Evolutionary conservation across 1,140 invertebrate species (phyloP), one percentile per base, ranked within the genome.

Genomic region (Drosophila navojoa): DNA sequence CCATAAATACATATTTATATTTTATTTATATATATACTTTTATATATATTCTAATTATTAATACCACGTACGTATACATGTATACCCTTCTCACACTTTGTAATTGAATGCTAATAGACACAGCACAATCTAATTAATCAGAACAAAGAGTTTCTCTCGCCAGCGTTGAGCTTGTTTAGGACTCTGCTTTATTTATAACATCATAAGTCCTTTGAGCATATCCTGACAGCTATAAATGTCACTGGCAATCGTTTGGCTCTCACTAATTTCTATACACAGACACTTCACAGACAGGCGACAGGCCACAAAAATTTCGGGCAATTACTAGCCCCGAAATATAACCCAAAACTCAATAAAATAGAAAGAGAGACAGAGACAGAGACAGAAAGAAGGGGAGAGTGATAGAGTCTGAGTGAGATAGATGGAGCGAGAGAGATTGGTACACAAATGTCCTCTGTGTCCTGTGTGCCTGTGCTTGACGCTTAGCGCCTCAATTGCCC

Each of bases 381-480:
- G 3, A 13, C 27, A 53, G 3, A 16, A 15, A 38, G 13, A 4
- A 13, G 9, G 11, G 15, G 5, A 11, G 25, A 1, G 27, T 5
- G 50, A 35, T 4, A 16, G 42, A 38, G 27, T 27, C 0, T 27
- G 42, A n/a, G 13, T 3, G 42, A 6, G 42, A 45, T 7, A 6
- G n/a, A 9, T 15, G 0, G 15, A 16, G 15, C 2, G n/a, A 16
- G n/a, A 45, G 5, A 16, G 16, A 16, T 45, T 38, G 35, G 35
- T 38, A 49, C 11, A 25, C 27, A 49, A 60, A 60, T 22, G 47
- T 74, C 6, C 25, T 29, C 27, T 35, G 27, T 15, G 73, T 38
- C 42, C 50, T 29, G 16, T 63, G 7, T 22, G 55, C 45, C 77
- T 85, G 82, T 54, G 22, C 11, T 52, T 82, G 82, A 76, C 82